A percentile compares a stretch with the other conserved stretches of the same genome.
These are phyloP conservation scores for Caenorhabditis imperialis DNA, from an alignment of 2,888 invertebrate species.

Conservation along the genomic window DNA sequence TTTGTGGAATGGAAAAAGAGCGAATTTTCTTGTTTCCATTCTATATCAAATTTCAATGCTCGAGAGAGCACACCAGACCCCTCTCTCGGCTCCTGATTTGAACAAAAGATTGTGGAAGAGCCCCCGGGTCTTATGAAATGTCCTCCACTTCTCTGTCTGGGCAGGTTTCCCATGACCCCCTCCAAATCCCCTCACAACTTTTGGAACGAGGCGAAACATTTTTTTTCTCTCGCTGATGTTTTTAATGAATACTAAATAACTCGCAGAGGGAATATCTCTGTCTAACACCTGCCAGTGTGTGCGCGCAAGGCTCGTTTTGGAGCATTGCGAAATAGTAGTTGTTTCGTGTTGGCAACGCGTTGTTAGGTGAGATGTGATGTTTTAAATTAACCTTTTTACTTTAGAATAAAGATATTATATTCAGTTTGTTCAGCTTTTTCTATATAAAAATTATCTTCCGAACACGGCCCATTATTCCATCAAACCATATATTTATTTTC, in stretches of 20 bases:
- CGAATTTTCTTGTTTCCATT: constrained; percentile 21
- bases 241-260: constrained; percentile 20
- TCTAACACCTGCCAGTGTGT: constrained; percentile 16
- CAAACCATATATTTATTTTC: background rate
- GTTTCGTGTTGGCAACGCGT: no score
- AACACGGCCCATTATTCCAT: constrained; percentile 13
- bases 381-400: no score
- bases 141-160: constrained; percentile 8
- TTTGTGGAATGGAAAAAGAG: no score
- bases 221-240: no score
- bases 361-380: no score
- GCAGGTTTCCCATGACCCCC: background rate
- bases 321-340: background rate
- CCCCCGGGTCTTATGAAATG: constrained; percentile 2
- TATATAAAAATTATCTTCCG: background rate
- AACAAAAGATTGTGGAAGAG: constrained; percentile 21
- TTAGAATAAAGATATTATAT: no score
- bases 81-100: constrained; percentile 26
- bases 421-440: background rate
- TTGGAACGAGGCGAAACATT: no score
- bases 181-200: no score
- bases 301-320: background rate
- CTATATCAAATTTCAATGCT: constrained; percentile 44
- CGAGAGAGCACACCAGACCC: constrained; percentile 11
- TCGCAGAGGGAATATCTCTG: background rate